phyloP scores from a whole-genome alignment of 2,888 invertebrate species.

The Stenolophus ochropezus region DNA sequence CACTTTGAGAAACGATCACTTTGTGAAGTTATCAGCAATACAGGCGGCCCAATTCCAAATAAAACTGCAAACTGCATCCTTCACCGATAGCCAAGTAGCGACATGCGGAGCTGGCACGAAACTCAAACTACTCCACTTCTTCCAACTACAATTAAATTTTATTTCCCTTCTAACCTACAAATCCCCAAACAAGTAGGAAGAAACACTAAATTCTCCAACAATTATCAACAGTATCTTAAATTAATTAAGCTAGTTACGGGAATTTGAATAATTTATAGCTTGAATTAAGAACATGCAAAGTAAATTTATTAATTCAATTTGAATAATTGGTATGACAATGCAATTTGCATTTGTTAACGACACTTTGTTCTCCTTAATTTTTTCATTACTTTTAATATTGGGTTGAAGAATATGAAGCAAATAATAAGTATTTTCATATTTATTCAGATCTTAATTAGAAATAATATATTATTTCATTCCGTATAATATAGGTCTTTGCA shows the following conservation, averaged over 20 bases:
- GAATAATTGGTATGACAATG: background rate
- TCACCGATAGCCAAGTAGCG: background rate
- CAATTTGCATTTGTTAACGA: background rate
- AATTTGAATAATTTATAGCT: background rate
- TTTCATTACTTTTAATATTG: background rate
- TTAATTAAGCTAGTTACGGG: background rate
- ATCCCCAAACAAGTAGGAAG: background rate
- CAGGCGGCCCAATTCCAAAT: background rate
- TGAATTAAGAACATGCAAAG: background rate
- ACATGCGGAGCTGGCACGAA: background rate
- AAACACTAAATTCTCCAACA: background rate
- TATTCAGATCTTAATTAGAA: too few relatives aligned
- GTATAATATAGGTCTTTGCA: too few relatives aligned
- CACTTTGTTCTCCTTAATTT: background rate
- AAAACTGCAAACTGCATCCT: slow-evolving; percentile 12
- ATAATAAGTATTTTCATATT: too few relatives aligned
- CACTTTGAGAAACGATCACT: slow-evolving; percentile 36
- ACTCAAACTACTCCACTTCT: background rate
- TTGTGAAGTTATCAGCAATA: slow-evolving; percentile 33
- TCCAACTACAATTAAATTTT: background rate
- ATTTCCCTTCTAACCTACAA: background rate
- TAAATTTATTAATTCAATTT: background rate
- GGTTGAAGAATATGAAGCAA: too few relatives aligned
- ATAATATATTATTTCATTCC: too few relatives aligned
- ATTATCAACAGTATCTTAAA: background rate